Base-by-base conservation (phyloP, 53 echinoderm and acorn worm genomes). In the Holothuria leucospilota region DNA sequence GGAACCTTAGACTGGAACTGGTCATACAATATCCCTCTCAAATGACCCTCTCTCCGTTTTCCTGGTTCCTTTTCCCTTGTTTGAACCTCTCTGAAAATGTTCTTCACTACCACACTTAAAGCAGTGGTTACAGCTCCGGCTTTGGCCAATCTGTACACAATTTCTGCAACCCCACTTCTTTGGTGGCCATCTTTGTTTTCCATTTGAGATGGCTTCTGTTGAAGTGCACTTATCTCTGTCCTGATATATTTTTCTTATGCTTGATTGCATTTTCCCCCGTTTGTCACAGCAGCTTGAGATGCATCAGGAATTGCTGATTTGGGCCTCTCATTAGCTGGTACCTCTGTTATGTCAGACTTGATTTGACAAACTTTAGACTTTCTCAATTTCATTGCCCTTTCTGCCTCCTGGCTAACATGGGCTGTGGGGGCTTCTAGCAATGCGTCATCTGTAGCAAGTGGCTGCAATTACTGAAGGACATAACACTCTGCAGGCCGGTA, bases 401-500 rank as follows among this genome's bases (percentile, higher is more conserved):
- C n/a, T n/a, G n/a, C n/a, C n/a, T n/a, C 91, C 6, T 82, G 85
- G 41, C 88, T 81, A 8, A 84, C 88, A 29, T 72, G 73, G 21
- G n/a, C 20, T n/a, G 69, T 80, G 1, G 89, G 63, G 64, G 26
- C 63, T n/a, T 85, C 89, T 24, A 92, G 41, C 0, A 89, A 56
- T 28, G 49, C 86, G 58, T 92, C 86, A 41, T 92, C 92, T 5
- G 62, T 70, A 13, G 78, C 81, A 1, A 78, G 59, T 1, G 85
- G 88, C 3, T 71, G 86, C 77, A 92, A 62, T 59, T 92, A 85
- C 5, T 78, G 85, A 8, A 81, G 69, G 27, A 94, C 81, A 23
- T 62, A 41, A 20, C 89, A n/a, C 51, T 87, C 30, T 21, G 64
- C 24, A 94, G 63, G 12, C 89, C 94, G 15, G 91, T 94, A 27